These are phyloP conservation scores for Sycophila texana DNA, from an alignment of 2,888 invertebrate species.

Conservation along the genomic window DNA sequence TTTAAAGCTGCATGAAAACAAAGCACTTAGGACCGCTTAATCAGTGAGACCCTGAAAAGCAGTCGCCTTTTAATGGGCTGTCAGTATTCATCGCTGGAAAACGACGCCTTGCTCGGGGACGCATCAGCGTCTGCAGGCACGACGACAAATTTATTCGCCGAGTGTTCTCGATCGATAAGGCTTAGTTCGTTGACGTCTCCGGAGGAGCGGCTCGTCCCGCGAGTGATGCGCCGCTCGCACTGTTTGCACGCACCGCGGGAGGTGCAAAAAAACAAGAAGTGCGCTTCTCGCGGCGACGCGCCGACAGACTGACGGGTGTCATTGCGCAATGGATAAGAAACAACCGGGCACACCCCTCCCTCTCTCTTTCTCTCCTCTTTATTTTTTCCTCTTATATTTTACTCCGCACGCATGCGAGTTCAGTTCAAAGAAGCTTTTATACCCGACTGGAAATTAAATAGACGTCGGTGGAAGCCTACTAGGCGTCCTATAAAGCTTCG, in stretches of 20 bases:
- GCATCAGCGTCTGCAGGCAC: neutral
- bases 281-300: neutral
- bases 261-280: neutral
- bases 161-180: conserved; percentile 20
- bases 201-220: neutral
- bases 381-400: too few relatives aligned
- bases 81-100: neutral
- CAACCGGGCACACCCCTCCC: neutral
- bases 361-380: neutral
- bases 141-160: neutral
- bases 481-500: too few relatives aligned
- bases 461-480: too few relatives aligned
- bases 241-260: neutral
- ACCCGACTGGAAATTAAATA: neutral
- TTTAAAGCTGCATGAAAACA: neutral
- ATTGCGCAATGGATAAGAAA: neutral
- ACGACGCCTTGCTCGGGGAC: neutral
- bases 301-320: neutral
- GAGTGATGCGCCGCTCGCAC: neutral
- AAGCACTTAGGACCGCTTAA: neutral
- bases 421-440: too few relatives aligned
- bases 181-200: neutral
- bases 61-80: neutral
- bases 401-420: too few relatives aligned
- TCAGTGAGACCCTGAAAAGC: neutral